Percentiles rank a stretch among this genome's conserved stretches.
Conservation (phyloP, 2,113 vertebrate genomes). For the Scytalopus superciliaris region DNA sequence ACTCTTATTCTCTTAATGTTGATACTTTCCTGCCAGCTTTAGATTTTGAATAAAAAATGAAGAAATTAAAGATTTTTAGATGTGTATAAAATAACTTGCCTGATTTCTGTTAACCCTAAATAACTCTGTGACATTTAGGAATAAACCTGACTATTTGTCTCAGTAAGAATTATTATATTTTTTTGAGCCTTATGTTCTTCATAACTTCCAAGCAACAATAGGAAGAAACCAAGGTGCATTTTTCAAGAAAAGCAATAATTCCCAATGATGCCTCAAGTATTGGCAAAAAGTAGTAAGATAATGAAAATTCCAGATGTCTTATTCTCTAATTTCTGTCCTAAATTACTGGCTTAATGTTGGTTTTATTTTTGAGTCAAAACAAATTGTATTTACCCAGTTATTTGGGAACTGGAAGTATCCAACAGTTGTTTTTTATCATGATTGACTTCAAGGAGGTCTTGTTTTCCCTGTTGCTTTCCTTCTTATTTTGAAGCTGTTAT, state of each 20-base stretch:
- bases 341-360: background rate
- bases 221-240: background rate
- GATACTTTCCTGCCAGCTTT: constrained; percentile 28
- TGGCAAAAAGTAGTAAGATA: background rate
- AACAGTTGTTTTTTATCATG: background rate
- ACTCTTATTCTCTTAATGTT: background rate
- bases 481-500: background rate
- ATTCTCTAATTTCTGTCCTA: background rate
- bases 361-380: background rate
- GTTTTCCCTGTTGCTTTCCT: background rate
- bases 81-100: constrained; percentile 13
- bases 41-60: constrained; percentile 56
- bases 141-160: background rate
- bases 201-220: background rate
- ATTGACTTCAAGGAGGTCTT: background rate
- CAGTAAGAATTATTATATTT: background rate
- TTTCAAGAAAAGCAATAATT: background rate
- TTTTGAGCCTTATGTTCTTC: background rate
- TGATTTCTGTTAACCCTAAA: constrained; percentile 26
- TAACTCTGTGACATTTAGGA: background rate
- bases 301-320: background rate
- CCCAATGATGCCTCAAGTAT: background rate
- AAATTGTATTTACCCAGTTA: background rate
- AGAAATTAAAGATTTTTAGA: constrained; percentile 56
- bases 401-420: background rate